These are phyloP conservation scores for Fundulus diaphanus DNA, from an alignment of 2,797 vertebrate species.

Conservation along the genomic window DNA sequence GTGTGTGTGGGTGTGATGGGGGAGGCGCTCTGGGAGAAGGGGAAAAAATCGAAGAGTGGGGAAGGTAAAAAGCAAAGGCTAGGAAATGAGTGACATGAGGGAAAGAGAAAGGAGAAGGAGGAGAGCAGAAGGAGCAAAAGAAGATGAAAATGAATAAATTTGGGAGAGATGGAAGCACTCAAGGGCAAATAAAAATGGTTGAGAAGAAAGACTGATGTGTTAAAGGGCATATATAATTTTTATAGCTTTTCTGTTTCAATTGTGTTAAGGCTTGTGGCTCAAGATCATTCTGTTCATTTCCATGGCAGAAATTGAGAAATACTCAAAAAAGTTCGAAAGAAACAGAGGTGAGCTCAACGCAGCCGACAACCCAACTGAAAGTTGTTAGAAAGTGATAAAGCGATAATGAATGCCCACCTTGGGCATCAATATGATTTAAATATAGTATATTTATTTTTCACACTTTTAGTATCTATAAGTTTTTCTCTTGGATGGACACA, in stretches of 20 bases:
- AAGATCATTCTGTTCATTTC: neutral
- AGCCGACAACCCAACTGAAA: neutral
- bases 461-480: too few species aligned
- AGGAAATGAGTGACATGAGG: constrained; percentile 14
- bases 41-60: neutral
- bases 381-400: neutral
- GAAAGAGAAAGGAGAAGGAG: neutral
- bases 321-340: too few species aligned
- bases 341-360: neutral
- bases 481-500: too few species aligned
- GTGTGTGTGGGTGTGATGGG: constrained; percentile 55
- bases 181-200: constrained; percentile 1
- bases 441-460: too few species aligned
- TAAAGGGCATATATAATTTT: neutral
- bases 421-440: neutral
- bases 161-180: constrained; percentile 12
- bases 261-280: neutral
- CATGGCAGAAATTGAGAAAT: neutral
- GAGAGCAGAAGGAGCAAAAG: neutral
- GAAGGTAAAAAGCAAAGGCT: neutral
- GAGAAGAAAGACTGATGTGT: neutral
- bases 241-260: neutral
- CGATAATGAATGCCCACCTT: neutral
- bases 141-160: constrained; percentile 6
- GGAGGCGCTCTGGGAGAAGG: constrained; percentile 33